phyloP scores from a whole-genome alignment of 2,113 vertebrate species.

The Halichoerus grypus region DNA sequence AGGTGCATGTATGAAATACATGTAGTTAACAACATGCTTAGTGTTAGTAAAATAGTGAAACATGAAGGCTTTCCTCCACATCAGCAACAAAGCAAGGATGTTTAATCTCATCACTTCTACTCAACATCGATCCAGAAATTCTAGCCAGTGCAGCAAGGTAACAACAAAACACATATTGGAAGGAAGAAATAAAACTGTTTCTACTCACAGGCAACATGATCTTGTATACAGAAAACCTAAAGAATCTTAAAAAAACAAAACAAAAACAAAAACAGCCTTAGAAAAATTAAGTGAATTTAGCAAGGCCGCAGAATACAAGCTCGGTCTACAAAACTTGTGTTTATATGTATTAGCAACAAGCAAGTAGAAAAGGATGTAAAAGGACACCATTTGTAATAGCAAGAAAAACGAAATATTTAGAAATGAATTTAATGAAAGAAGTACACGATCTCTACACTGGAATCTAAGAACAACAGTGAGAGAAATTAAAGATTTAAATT shows the following conservation, averaged over 20 bases:
- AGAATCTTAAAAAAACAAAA: background rate
- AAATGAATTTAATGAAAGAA: background rate
- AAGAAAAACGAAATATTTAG: background rate
- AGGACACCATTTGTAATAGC: background rate
- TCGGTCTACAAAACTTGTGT: background rate
- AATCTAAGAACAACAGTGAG: background rate
- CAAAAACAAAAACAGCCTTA: background rate
- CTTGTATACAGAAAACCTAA: background rate
- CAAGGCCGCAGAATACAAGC: background rate
- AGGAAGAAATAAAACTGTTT: background rate
- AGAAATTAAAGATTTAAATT: slow-evolving; percentile 9
- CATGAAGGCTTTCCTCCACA: background rate
- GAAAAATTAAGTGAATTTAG: background rate
- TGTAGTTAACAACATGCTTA: background rate
- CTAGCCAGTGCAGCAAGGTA: background rate
- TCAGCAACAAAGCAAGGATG: background rate
- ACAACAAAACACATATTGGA: background rate
- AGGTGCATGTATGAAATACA: background rate
- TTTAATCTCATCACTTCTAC: background rate
- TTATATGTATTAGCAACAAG: background rate
- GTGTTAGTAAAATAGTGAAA: background rate
- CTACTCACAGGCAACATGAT: background rate
- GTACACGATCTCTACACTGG: background rate
- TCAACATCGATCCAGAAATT: background rate
- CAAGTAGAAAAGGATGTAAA: background rate